Evolutionary conservation across 2,113 vertebrate genomes (phyloP).

Genomic region (Otus sunia): DNA sequence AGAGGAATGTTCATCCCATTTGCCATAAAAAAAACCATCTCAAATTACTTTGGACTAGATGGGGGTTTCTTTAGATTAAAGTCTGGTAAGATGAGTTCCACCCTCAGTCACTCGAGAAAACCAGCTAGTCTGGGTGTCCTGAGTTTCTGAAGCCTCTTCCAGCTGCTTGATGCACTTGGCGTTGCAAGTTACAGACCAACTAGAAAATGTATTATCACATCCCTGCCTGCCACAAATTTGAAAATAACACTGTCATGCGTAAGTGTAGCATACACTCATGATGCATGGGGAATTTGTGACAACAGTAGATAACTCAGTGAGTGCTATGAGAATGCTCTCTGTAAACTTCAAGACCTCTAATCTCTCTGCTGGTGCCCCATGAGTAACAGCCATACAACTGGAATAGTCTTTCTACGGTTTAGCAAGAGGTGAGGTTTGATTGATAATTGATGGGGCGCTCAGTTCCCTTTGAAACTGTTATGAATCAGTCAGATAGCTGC

Average conservation of each 20-base stretch:
- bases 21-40: neutral
- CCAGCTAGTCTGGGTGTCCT: neutral
- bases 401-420: neutral
- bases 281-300: neutral
- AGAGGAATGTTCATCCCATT: neutral
- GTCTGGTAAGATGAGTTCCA: neutral
- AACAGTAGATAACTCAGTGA: neutral
- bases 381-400: neutral
- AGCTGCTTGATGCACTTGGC: neutral
- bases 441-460: neutral
- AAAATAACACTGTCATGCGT: neutral
- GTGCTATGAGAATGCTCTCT: neutral
- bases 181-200: neutral
- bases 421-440: neutral
- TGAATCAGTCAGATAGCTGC: neutral
- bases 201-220: neutral
- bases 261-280: neutral
- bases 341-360: slow-evolving; percentile 19
- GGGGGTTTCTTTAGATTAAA: neutral
- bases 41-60: neutral
- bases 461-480: slow-evolving; percentile 18
- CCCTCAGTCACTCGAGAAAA: neutral
- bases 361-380: neutral
- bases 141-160: neutral
- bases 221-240: neutral